Base-by-base conservation (phyloP, 2,797 vertebrate species). In the Schizopygopsis pylzovi region DNA sequence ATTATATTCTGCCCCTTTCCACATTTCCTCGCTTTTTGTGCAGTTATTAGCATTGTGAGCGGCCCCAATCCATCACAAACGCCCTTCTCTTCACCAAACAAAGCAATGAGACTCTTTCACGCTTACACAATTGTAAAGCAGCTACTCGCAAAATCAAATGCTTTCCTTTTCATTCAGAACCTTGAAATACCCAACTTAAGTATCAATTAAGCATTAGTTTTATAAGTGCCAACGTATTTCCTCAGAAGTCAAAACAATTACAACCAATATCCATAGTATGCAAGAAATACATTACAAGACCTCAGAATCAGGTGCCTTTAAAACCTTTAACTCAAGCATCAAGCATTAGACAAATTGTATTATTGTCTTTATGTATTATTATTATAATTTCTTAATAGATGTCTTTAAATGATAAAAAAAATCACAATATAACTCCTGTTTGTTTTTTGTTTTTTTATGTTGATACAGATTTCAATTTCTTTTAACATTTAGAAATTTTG, bases 41-140 rank as follows among this genome's bases (percentile, higher is more conserved):
- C 33, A 54, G 49, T 75, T 79, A 59, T 82, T 28, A 18, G 72
- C 15, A 12, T 41, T 75, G 76, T 84, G 49, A 82, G 15, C 73
- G 67, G 52, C 88, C 54, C 47, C 68, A 13, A 39, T 85, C 72
- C 76, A 76, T 45, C 86, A 73, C 11, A 79, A 18, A 25, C 39
- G n/a, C 71, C 43, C 67, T 39, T 71, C 20, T 59, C 80, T 70
- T 80, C 63, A 28, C 25, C 67, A 83, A 83, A 82, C 68, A 76
- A 10, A 79, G 56, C 71, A 68, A 16, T 59, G 41, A 71, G 22
- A 22, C 28, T 22, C 59, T 41, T 25, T 63, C 22, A 88, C 65
- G 45, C 86, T 88, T 87, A 85, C 67, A 79, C 83, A 63, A 89
- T 43, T 43, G 25, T 65, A 37, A 63, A 47, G 59, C 59, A 70